Base-by-base conservation (phyloP, 2,113 vertebrate genomes). In the Chrysochloris asiatica region DNA sequence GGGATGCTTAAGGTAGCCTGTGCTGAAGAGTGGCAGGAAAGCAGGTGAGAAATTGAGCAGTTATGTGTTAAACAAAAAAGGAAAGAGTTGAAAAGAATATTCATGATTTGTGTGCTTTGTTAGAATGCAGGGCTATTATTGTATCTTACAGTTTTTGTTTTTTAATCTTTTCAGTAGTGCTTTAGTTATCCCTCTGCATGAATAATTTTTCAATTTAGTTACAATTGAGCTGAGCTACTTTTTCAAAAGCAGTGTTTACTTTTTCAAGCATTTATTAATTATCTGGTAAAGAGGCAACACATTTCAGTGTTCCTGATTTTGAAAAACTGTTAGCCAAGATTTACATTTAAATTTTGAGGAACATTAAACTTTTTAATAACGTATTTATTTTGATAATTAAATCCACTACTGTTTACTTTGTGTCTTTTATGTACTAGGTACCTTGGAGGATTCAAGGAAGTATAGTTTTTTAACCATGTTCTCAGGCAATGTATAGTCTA, bases 11-110 rank as follows among this genome's bases (percentile, higher is more conserved):
- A 99, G 96, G 99, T 99, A 76, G 99, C 99, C 21, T 99, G 99
- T 97, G 99, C 99, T 26, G 99, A 99, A 90, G 99, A 99, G 88
- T 99, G 99, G 99, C 99, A 99, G 96, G 99, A 99, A 94, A 99
- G 99, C 98, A 98, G 99, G 98, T 98, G 96, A 97, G 97, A 94
- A 28, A 9, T 28, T 0, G 4, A 52, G 14, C 48, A 3, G 14
- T 17, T 8, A 9, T 0, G 38, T 33, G 17, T 21, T 19, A 36
- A 56, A 36, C 30, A 33, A 19, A 24, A 83, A 10, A 56, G 9
- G 38, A 8, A 30, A 17, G 43, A 33, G 38, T 36, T 33, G 54
- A 67, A 61, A 56, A 67, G 52, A 6, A 41, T 52, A 12, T 19
- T 36, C 36, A 50, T 26, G 8, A 52, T 10, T 0, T 41, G 11